Conservation (phyloP, 2,888 invertebrate genomes). For the Mythimna loreyi region DNA sequence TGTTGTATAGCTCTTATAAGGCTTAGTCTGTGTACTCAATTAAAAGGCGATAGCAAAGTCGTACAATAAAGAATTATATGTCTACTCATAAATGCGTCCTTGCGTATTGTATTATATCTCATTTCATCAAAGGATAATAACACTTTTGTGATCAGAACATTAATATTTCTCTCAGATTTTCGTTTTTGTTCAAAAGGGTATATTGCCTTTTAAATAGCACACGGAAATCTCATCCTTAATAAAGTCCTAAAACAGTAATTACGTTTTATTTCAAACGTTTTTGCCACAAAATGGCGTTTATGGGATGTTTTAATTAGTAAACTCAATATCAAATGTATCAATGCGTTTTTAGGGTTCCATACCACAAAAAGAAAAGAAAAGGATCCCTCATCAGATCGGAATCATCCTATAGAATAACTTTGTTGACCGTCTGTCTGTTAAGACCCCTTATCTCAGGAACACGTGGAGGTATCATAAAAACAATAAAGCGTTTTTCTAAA, state of each 20-base stretch:
- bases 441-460: too few relatives aligned
- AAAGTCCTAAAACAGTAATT: not conserved
- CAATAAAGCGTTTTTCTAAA: too few relatives aligned
- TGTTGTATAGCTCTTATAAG: constrained; percentile 13
- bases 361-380: too few relatives aligned
- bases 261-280: not conserved
- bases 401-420: too few relatives aligned
- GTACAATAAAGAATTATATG: constrained; percentile 24
- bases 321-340: not conserved
- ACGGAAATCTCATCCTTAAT: not conserved
- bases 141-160: constrained; percentile 18
- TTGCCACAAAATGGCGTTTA: not conserved
- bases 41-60: constrained; percentile 17
- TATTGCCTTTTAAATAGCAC: constrained; percentile 12
- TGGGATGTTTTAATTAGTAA: constrained; percentile 1
- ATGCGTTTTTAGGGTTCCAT: not conserved
- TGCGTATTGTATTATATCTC: constrained; percentile 19
- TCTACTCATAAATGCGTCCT: constrained; percentile 9
- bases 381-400: too few relatives aligned
- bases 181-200: constrained; percentile 14
- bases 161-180: constrained; percentile 8
- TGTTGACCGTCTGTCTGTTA: too few relatives aligned
- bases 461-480: too few relatives aligned
- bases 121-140: constrained; percentile 7
- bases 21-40: constrained; percentile 23